Evolutionary conservation across 1,140 invertebrate genomes (phyloP).

Genomic region (Camponotus vicinus): DNA sequence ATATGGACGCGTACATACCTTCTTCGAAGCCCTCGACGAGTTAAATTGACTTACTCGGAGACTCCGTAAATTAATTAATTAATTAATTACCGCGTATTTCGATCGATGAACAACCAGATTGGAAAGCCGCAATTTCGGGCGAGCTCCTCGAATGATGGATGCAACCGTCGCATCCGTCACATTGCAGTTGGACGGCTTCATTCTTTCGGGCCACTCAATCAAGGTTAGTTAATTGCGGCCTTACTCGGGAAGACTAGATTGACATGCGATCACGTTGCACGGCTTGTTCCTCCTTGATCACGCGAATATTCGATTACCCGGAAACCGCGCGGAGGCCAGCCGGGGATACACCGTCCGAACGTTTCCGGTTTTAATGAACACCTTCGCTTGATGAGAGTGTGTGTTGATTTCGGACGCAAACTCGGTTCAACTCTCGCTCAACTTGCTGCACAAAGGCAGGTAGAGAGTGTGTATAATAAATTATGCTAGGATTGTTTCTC

Average conservation of each 20-base stretch:
- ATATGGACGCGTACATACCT: not conserved
- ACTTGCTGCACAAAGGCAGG: conserved; percentile 30
- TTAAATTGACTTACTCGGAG: not conserved
- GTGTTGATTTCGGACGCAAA: not conserved
- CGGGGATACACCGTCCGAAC: not conserved
- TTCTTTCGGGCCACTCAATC: conserved; percentile 17
- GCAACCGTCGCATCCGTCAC: not conserved
- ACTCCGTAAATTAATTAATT: not conserved
- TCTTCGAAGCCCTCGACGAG: not conserved
- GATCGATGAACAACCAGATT: not conserved
- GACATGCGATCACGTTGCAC: conserved; percentile 41
- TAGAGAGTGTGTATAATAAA: not conserved
- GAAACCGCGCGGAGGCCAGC: not conserved
- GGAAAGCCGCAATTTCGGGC: not conserved
- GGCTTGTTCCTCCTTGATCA: conserved; percentile 13
- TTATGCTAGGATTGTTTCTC: not conserved
- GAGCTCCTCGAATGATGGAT: not conserved
- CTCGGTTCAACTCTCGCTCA: conserved; percentile 13
- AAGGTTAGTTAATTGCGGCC: conserved; percentile 33
- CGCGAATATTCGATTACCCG: conserved; percentile 47
- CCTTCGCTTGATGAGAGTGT: conserved; percentile 20
- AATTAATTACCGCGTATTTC: not conserved
- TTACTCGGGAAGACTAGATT: conserved; percentile 4
- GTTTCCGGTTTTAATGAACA: conserved; percentile 42
- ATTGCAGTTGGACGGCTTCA: not conserved